phyloP scores from a whole-genome alignment of 2,888 invertebrate genomes.

The Helleia helle region DNA sequence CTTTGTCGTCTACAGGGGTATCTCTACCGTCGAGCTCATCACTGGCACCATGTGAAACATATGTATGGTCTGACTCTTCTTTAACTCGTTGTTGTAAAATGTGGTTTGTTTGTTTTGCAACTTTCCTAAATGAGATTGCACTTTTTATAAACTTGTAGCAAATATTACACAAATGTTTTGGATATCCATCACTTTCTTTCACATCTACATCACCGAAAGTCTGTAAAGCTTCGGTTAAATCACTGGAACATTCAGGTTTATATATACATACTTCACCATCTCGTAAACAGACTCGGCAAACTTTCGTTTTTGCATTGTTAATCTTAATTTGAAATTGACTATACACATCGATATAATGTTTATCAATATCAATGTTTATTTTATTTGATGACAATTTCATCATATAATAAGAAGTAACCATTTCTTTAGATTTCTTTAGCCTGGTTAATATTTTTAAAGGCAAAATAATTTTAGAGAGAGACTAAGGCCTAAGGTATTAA shows the following conservation, averaged over 20 bases:
- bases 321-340: constrained; percentile 11
- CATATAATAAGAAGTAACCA: too few species aligned
- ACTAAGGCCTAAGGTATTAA: too few species aligned
- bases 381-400: constrained; percentile 23
- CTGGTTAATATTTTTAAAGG: too few species aligned
- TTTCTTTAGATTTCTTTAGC: too few species aligned
- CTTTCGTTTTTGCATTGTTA: constrained; percentile 5
- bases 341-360: constrained; percentile 20
- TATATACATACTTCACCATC: constrained; percentile 37
- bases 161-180: constrained; percentile 39
- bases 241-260: constrained; percentile 20
- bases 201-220: constrained; percentile 35
- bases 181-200: constrained; percentile 33
- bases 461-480: too few species aligned
- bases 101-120: constrained; percentile 36
- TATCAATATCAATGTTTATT: constrained; percentile 14
- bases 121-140: constrained; percentile 40
- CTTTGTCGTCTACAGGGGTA: background rate
- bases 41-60: constrained; percentile 13
- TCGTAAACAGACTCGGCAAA: constrained; percentile 47
- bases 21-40: constrained; percentile 19
- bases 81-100: constrained; percentile 30
- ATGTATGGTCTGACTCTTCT: constrained; percentile 15
- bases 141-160: constrained; percentile 41
- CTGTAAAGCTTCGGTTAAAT: constrained; percentile 36